Evolutionary conservation across 2,797 vertebrate genomes (phyloP), one percentile per base, ranked within the genome.

Genomic region (Ctenopoma kingsleyae): DNA sequence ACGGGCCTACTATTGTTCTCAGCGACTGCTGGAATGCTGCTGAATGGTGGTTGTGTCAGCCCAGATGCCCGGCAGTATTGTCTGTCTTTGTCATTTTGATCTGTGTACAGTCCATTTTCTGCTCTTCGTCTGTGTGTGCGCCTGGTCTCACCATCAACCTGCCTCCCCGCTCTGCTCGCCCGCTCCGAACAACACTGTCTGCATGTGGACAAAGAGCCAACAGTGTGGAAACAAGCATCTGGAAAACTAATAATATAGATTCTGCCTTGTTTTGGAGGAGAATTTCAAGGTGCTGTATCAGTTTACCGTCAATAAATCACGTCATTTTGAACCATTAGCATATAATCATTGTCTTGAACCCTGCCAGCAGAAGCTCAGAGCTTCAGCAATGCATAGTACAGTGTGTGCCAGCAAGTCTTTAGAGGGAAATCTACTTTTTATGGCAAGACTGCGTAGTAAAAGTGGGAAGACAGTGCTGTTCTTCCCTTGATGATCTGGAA

Each of bases 1-100:
- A 53, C 6, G 72, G 23, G 51, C 20, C 54, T 48, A 47, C 76
- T 68, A 78, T 90, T 90, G 83, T 90, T 85, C 67, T 71, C 61
- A 50, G 56, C 40, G 16, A 71, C 80, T 85, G 68, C 72, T 80
- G 78, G 77, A 89, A 89, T 85, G 73, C 71, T 81, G 69, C 63
- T 87, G 80, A 84, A 83, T 70, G 56, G 63, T 59, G 64, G 52
- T 73, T 70, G 80, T 73, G 76, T 80, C 55, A 38, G 49, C 57
- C 64, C 73, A 74, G 76, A 86, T 82, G 82, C 66, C 72, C 65
- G 36, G 63, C 63, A 57, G 57, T 73, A 60, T 70, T 79, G 72
- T 72, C 60, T 63, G 40, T 81, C 60, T 76, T 76, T 81, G 63
- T 77, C 35, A 2, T 80, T 56, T 61, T 72, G 49, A 48, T 83